Evolutionary conservation across 2,113 vertebrate species (phyloP), one percentile per base, ranked within the genome.

Genomic region (Cochlearius cochlearius): DNA sequence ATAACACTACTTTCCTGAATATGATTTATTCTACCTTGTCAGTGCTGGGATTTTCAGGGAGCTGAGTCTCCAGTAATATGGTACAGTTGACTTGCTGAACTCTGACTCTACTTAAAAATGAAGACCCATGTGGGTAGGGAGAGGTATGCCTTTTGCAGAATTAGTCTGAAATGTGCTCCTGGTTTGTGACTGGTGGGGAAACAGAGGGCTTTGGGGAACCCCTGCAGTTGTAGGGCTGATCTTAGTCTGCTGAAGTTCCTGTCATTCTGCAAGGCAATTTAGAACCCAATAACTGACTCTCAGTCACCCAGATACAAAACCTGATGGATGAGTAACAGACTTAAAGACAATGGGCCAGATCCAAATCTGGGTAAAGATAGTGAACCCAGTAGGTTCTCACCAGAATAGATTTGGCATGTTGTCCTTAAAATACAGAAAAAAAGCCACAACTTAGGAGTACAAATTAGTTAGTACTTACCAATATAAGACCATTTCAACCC

Each of bases 401-500:
- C 15, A 32, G 30, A 55, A 78, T 45, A 71, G 15, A 52, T 52
- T 55, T 74, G 39, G 7, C 30, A 16, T 11, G 4, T 60, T 88
- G 10, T 62, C 17, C 11, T 56, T 76, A 87, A 79, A 87, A 58
- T 43, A 67, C 11, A 80, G 59, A 79, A 55, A 27, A 27, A 87
- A 77, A 95, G 22, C 21, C 47, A 56, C 49, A 90, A 67, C 25
- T 67, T 86, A 53, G 5, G 47, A 41, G 12, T 43, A 59, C n/a
- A 49, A 67, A 91, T 15, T 27, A 93, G 67, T 90, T 47, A 53
- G 41, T 78, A 99, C 99, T 99, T 98, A 99, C 99, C 99, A 81
- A 90, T 91, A 21, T 99, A 99, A 36, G 98, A 98, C 99, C 99
- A 99, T 96, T 98, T 98, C 63, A 97, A 98, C 71, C 98, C 99